A percentile compares a stretch with the other conserved stretches of the same genome.
Conservation (phyloP, 2,797 vertebrate species). For the Chloroceryle inda region DNA sequence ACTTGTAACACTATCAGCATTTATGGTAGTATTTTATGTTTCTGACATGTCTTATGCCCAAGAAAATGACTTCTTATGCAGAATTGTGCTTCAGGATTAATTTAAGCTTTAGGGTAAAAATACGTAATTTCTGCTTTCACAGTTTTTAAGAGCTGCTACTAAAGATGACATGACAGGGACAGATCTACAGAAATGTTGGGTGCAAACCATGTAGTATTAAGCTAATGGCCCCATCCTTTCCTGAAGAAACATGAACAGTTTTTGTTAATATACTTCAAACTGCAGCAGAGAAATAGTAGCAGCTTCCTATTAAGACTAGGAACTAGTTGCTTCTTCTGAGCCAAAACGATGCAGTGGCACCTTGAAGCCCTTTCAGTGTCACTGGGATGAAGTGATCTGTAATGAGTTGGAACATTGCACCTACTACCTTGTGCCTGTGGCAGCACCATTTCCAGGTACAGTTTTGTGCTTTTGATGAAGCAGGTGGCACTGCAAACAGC, state of each 20-base stretch:
- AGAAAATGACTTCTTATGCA: not conserved
- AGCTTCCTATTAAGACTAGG: not conserved
- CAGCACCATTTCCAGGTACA: not conserved
- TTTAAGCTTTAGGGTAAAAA: not conserved
- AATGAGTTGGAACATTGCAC: accelerated
- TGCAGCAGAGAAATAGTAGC: not conserved
- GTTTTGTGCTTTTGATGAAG: not conserved
- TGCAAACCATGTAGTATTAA: not conserved
- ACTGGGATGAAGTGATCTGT: not conserved
- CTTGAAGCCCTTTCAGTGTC: not conserved
- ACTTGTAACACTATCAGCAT: not conserved
- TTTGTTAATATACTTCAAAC: not conserved
- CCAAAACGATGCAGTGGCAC: not conserved
- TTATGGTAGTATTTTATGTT: not conserved
- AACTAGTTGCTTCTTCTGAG: not conserved
- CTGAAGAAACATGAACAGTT: not conserved
- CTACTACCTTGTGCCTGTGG: not conserved
- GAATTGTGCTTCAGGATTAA: not conserved
- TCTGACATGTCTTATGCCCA: not conserved
- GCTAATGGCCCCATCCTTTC: not conserved
- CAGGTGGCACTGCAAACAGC: not conserved
- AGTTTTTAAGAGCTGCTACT: not conserved
- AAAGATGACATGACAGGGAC: not conserved
- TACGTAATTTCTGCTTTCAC: not conserved
- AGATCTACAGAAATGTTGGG: not conserved